phyloP scores from a whole-genome alignment of 2,888 invertebrate genomes.

The Eulithis prunata region DNA sequence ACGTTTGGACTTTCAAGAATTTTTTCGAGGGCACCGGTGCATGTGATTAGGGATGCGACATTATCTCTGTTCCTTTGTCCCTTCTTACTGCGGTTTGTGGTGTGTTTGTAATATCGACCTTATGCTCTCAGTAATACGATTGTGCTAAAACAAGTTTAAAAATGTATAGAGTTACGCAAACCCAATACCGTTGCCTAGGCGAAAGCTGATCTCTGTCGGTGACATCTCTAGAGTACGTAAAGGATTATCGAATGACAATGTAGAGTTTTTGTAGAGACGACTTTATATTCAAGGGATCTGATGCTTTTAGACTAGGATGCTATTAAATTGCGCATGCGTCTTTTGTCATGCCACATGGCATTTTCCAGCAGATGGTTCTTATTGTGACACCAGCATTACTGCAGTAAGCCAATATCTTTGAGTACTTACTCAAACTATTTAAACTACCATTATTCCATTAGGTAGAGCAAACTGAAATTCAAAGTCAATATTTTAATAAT shows the following conservation, averaged over 20 bases:
- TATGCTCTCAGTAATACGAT: slow-evolving; percentile 55
- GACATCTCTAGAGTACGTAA: slow-evolving; percentile 81
- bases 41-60: slow-evolving; percentile 84
- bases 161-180: slow-evolving; percentile 83
- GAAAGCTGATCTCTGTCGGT: slow-evolving; percentile 82
- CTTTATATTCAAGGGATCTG: slow-evolving; percentile 70
- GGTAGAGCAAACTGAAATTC: neutral
- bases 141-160: slow-evolving; percentile 41
- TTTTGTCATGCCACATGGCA: slow-evolving; percentile 79
- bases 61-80: slow-evolving; percentile 76
- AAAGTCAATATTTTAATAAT: neutral
- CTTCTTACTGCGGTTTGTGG: slow-evolving; percentile 79
- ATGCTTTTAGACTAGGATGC: slow-evolving; percentile 76
- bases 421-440: slow-evolving; percentile 29
- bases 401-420: slow-evolving; percentile 60
- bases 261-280: slow-evolving; percentile 70
- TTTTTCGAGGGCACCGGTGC: slow-evolving; percentile 80
- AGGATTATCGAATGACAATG: slow-evolving; percentile 84
- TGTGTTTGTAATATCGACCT: slow-evolving; percentile 54
- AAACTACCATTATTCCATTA: slow-evolving; percentile 22
- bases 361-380: slow-evolving; percentile 79
- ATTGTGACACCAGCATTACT: slow-evolving; percentile 63
- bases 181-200: slow-evolving; percentile 77
- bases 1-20: slow-evolving; percentile 74
- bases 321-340: slow-evolving; percentile 82